phyloP scores from a whole-genome alignment of 2,113 vertebrate species.

The Podarcis cretensis region DNA sequence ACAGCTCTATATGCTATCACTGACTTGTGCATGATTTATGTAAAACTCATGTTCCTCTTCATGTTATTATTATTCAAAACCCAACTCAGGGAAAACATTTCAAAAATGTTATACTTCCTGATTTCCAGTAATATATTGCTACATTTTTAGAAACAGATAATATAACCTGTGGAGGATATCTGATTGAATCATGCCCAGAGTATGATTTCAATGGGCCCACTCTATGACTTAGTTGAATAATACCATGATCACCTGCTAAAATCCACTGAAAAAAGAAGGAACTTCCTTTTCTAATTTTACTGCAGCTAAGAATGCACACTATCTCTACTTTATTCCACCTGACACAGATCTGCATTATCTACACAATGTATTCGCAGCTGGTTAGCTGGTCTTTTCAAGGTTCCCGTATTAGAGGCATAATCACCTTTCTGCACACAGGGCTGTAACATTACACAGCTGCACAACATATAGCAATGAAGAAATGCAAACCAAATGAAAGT shows the following conservation, averaged over 20 bases:
- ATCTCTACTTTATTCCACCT: not conserved
- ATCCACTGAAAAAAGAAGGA: not conserved
- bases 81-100: not conserved
- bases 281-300: not conserved
- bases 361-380: not conserved
- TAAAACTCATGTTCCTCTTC: not conserved
- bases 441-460: not conserved
- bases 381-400: not conserved
- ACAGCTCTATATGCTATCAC: not conserved
- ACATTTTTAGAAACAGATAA: not conserved
- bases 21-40: not conserved
- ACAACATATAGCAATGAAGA: not conserved
- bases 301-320: not conserved
- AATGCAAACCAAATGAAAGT: not conserved
- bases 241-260: not conserved
- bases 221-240: not conserved
- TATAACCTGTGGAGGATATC: not conserved
- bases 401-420: not conserved
- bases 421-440: not conserved
- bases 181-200: too few species aligned
- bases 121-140: not conserved
- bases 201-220: not conserved
- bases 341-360: not conserved
- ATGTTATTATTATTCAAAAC: not conserved
- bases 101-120: not conserved